Conservation (phyloP, 2,113 vertebrate species). For the Poeciliopsis occidentalis region DNA sequence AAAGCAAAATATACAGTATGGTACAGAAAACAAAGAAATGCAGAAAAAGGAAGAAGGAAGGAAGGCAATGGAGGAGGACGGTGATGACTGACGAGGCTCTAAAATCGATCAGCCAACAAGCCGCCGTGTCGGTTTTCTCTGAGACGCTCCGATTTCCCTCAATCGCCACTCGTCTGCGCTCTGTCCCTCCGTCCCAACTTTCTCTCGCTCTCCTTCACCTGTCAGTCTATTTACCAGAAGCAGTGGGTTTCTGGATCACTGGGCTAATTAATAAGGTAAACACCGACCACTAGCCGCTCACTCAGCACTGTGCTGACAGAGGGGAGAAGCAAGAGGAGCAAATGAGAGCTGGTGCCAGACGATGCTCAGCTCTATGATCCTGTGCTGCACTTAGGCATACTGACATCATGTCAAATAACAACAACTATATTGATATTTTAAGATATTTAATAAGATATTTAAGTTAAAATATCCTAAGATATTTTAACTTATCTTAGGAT, state of each 20-base stretch:
- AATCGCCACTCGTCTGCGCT: constrained; percentile 6
- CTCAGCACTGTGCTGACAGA: constrained; percentile 62
- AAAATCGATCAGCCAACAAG: constrained; percentile 45
- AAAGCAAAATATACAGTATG: not conserved
- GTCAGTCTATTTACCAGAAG: constrained; percentile 67
- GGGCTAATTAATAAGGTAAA: constrained; percentile 78
- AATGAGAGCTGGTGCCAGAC: constrained; percentile 9
- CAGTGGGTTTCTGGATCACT: constrained; percentile 74
- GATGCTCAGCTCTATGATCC: not conserved
- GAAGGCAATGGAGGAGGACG: not conserved
- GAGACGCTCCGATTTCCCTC: constrained; percentile 26
- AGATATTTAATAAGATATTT: no score
- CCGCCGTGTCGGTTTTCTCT: constrained; percentile 30
- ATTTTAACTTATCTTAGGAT: no score
- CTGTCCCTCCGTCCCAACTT: not conserved
- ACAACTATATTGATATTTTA: no score
- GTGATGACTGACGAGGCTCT: constrained; percentile 43
- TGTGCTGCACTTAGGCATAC: not conserved
- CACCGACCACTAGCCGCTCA: constrained; percentile 51
- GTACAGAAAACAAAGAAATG: not conserved
- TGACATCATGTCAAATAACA: no score
- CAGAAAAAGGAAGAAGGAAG: not conserved
- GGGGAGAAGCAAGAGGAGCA: constrained; percentile 26
- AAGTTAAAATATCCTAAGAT: no score
- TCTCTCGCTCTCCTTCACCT: constrained; percentile 33